phyloP scores from a whole-genome alignment of 2,797 vertebrate species.

The Falco novaeseelandiae region DNA sequence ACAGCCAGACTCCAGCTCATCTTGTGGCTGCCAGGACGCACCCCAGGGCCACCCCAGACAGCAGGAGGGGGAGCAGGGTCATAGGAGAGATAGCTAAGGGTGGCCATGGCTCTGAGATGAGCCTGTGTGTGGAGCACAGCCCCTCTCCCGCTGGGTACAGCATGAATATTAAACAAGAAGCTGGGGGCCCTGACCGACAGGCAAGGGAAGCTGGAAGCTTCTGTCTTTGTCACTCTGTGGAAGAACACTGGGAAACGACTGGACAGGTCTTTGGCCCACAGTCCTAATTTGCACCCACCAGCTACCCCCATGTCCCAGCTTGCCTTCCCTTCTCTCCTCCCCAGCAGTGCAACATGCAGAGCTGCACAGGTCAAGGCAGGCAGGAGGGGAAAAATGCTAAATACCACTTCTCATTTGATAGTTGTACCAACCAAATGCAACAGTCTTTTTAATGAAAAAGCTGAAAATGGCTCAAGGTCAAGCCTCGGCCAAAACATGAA shows the following conservation, averaged over 20 bases:
- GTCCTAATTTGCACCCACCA: background rate
- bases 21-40: background rate
- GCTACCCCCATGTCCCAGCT: background rate
- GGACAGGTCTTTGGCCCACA: background rate
- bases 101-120: background rate
- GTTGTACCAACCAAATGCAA: background rate
- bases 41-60: background rate
- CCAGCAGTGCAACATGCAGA: fast-evolving
- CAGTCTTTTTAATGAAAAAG: background rate
- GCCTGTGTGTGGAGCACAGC: background rate
- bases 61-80: background rate
- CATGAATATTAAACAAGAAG: background rate
- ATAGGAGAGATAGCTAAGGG: background rate
- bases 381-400: background rate
- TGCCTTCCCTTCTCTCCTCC: background rate
- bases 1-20: background rate
- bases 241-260: background rate
- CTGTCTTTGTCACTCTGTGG: background rate
- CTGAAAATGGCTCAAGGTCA: background rate
- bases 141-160: background rate
- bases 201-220: background rate
- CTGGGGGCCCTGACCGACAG: background rate
- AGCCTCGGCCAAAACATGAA: slow-evolving; percentile 32
- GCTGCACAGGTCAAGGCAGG: background rate
- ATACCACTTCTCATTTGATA: background rate